phyloP scores from a whole-genome alignment of 2,797 vertebrate species.

The Sebastes kiyomatsui region DNA sequence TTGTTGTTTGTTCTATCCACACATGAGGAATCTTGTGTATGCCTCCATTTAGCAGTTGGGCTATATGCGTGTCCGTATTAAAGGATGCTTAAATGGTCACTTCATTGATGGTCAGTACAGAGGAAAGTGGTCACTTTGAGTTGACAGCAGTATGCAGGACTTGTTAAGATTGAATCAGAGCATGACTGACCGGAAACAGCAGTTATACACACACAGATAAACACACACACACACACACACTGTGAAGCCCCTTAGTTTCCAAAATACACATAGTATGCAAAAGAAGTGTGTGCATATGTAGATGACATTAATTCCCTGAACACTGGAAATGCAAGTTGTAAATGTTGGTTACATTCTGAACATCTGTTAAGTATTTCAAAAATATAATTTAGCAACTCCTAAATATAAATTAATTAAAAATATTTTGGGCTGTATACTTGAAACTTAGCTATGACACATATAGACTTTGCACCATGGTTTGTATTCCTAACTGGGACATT shows the following conservation, averaged over 20 bases:
- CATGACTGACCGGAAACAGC: neutral
- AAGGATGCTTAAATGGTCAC: neutral
- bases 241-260: neutral
- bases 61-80: neutral
- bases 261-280: neutral
- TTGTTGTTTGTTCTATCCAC: conserved; percentile 13
- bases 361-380: neutral
- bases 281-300: neutral
- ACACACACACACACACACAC: neutral
- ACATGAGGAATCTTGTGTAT: conserved; percentile 21
- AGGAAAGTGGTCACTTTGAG: conserved; percentile 20
- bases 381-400: neutral
- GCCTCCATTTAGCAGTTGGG: neutral
- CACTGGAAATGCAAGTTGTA: neutral
- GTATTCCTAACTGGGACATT: neutral
- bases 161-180: neutral
- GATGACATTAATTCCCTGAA: neutral
- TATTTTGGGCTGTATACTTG: neutral
- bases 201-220: neutral
- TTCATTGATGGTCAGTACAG: conserved; percentile 15
- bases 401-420: neutral
- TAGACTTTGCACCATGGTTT: neutral
- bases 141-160: neutral
- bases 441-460: neutral
- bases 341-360: neutral